Conservation (phyloP, 92 coral and sea anemone genomes). For the Anthopleura xanthogrammica region DNA sequence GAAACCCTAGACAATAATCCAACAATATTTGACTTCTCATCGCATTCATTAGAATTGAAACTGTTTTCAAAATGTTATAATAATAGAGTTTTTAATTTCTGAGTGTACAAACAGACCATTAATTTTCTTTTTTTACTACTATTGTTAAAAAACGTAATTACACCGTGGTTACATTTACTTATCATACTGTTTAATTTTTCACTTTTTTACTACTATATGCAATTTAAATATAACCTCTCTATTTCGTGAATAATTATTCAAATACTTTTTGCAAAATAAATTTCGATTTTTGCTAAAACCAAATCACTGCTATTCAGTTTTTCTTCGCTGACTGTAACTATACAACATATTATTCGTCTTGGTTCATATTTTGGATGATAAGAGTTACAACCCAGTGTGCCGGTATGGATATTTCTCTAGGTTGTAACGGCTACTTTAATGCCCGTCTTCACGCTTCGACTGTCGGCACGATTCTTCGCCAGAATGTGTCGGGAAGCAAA, state of each 20-base stretch:
- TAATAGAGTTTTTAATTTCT: neutral
- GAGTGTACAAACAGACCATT: neutral
- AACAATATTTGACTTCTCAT: too few species aligned
- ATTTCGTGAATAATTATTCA: neutral
- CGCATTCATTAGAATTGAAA: too few species aligned
- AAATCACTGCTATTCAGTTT: too few species aligned
- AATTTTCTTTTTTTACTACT: neutral
- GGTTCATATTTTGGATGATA: neutral
- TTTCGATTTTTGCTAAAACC: neutral
- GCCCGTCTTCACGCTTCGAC: too few species aligned
- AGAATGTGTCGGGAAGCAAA: too few species aligned
- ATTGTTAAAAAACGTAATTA: neutral
- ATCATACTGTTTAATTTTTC: neutral
- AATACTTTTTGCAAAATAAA: neutral
- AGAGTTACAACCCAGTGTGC: too few species aligned
- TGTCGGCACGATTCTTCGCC: too few species aligned
- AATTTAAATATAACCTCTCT: slow-evolving; percentile 10
- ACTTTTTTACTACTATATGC: slow-evolving; percentile 11
- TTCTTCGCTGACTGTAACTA: too few species aligned
- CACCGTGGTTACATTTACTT: neutral
- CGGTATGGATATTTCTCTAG: too few species aligned
- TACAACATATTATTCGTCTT: neutral
- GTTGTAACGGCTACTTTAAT: neutral
- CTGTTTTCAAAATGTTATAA: neutral
- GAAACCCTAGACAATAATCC: too few species aligned